Percentiles rank a stretch among this genome's conserved stretches.
Evolutionary conservation across 2,113 vertebrate genomes (phyloP).

Genomic region (Atlantisia rogersi): DNA sequence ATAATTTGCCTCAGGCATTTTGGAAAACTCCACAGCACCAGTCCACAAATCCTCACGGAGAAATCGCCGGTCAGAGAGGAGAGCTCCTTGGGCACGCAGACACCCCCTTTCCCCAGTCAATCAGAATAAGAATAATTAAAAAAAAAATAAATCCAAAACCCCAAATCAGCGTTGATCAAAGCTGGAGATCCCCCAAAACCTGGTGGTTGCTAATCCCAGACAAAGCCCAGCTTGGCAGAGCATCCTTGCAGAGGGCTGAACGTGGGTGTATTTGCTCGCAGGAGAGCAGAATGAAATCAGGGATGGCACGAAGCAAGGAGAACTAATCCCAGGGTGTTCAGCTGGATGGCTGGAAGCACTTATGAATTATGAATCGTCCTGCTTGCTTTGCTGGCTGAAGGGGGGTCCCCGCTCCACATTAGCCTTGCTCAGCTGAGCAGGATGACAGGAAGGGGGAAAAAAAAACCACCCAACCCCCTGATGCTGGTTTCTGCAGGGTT

Average conservation of each 20-base stretch:
- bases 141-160: too few relatives aligned
- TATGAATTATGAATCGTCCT: slow-evolving; percentile 79
- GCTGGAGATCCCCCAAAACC: slow-evolving; percentile 1
- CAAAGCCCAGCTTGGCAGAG: slow-evolving; percentile 29
- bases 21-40: slow-evolving; percentile 78
- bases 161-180: neutral
- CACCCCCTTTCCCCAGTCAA: neutral
- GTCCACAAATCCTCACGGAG: slow-evolving; percentile 77
- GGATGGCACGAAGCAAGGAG: slow-evolving; percentile 42
- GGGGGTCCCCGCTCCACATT: slow-evolving; percentile 79
- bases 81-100: slow-evolving; percentile 55
- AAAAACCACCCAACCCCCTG: neutral
- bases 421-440: slow-evolving; percentile 71
- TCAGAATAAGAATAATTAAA: neutral
- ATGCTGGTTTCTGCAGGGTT: slow-evolving; percentile 49
- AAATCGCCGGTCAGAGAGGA: slow-evolving; percentile 59
- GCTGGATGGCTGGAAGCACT: slow-evolving; percentile 38
- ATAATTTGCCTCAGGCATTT: slow-evolving; percentile 97
- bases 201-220: slow-evolving; percentile 3
- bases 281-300: slow-evolving; percentile 39
- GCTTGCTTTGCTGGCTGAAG: slow-evolving; percentile 72
- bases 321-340: slow-evolving; percentile 20
- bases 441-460: neutral
- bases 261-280: slow-evolving; percentile 46
- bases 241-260: slow-evolving; percentile 27